Evolutionary conservation across 2,888 invertebrate genomes (phyloP), one percentile per base, ranked within the genome.

Genomic region (Aspidapion aeneum): DNA sequence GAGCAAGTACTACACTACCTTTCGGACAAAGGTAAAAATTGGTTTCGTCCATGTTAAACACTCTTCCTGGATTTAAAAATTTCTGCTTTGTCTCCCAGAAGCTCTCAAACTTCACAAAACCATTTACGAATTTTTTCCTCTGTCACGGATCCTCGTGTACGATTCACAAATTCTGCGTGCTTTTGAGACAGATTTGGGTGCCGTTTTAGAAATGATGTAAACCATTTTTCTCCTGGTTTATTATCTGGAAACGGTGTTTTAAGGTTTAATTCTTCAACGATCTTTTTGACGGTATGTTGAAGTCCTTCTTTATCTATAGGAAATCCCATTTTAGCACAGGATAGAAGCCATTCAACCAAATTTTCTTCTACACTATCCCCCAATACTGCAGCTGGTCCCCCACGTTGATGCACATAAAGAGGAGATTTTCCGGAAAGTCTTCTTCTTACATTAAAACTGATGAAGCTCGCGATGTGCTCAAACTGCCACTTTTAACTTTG

Each of bases 11-110:
- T 35, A 35, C 35, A 35, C 35, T 35, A 12, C 57, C 57, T 20
- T 19, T 57, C 3, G 57, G 61, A 21, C 49, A 49, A 20, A 57
- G 21, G 20, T 61, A 61, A 35, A 61, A 57, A 19, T 55, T 20
- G 7, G 61, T 22, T 18, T 61, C 61, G 55, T 61, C 61, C 61
- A 61, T 57, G 50, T 61, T 57, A 55, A 55, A 61, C n/a, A 60
- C 20, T 17, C 54, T 3, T 17, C 18, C 17, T 52, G 54, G 54
- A 52, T 52, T 52, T 52, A 7, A 52, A 52, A 18, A 52, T 52
- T 18, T 52, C 18, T 18, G 54, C 54, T 17, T 52, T 18, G 18
- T 52, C 18, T 18, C 54, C 54, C 18, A 52, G 35, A 19, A 56
- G 21, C 9, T 56, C 51, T 18, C 16, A 48, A 16, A 49, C 56